Evolutionary conservation across 2,888 invertebrate species (phyloP).

Genomic region (Meta bourneti): DNA sequence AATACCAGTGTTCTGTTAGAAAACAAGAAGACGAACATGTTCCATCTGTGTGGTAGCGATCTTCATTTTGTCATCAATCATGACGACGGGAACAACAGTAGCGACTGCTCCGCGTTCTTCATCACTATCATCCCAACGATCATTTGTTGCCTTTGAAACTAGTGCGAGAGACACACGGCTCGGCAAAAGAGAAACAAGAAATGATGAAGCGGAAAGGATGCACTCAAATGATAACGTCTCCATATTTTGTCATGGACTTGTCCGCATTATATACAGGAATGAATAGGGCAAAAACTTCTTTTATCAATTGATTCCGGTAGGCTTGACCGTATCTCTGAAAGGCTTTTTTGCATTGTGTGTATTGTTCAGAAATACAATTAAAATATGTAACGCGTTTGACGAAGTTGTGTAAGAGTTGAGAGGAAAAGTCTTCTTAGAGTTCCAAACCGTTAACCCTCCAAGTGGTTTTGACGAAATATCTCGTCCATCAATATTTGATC

Average conservation of each 20-base stretch:
- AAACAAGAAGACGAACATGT: slow-evolving; percentile 66
- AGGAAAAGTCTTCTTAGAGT: too few species aligned
- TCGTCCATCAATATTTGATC: too few species aligned
- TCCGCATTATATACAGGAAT: slow-evolving; percentile 21
- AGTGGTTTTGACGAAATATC: too few species aligned
- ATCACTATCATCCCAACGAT: slow-evolving; percentile 70
- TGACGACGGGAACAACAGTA: slow-evolving; percentile 62
- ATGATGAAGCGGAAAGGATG: slow-evolving; percentile 63
- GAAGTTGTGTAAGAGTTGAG: too few species aligned
- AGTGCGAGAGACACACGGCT: slow-evolving; percentile 36
- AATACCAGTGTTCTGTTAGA: slow-evolving; percentile 54
- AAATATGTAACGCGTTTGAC: too few species aligned
- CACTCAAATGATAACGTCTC: slow-evolving; percentile 65
- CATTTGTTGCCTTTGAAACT: slow-evolving; percentile 68
- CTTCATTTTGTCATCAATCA: slow-evolving; percentile 73
- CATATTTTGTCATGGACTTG: slow-evolving; percentile 45
- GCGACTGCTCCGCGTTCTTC: slow-evolving; percentile 66
- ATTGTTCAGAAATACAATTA: too few species aligned
- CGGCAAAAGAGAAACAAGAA: slow-evolving; percentile 55
- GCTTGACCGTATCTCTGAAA: too few species aligned
- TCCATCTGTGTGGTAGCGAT: slow-evolving; percentile 65
- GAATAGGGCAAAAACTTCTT: slow-evolving; percentile 24
- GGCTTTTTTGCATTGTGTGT: too few species aligned
- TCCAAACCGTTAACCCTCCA: too few species aligned
- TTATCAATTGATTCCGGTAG: slow-evolving; percentile 12